Evolutionary conservation across 2,113 vertebrate genomes (phyloP).

Genomic region (Bubo bubo): DNA sequence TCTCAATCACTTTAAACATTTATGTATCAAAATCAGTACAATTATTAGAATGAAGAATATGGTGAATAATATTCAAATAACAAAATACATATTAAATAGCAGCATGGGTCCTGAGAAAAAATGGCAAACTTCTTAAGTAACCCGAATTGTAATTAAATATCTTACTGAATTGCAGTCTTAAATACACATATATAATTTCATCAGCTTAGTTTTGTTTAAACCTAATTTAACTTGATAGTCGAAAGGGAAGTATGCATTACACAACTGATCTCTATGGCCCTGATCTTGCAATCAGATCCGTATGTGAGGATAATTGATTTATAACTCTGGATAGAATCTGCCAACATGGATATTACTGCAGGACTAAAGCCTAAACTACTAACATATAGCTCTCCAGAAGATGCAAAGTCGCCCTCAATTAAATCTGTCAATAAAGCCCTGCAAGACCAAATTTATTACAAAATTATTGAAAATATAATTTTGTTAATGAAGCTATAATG

Average conservation of each 20-base stretch:
- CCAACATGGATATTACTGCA: neutral
- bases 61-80: neutral
- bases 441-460: neutral
- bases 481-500: neutral
- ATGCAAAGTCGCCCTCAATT: no score
- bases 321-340: neutral
- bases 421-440: neutral
- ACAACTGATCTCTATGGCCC: neutral
- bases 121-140: neutral
- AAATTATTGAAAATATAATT: neutral
- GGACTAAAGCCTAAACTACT: neutral
- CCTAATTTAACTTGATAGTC: neutral
- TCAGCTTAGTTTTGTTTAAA: neutral
- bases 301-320: neutral
- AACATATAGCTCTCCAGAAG: neutral
- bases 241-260: neutral
- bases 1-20: neutral
- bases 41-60: neutral
- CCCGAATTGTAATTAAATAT: neutral
- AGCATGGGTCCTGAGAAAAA: neutral
- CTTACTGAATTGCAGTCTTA: neutral
- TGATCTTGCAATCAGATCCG: neutral
- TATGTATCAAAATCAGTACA: neutral
- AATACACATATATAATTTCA: neutral
- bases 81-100: neutral